Evolutionary conservation across 2,888 invertebrate genomes (phyloP).

Genomic region (Phaedon cochleariae): DNA sequence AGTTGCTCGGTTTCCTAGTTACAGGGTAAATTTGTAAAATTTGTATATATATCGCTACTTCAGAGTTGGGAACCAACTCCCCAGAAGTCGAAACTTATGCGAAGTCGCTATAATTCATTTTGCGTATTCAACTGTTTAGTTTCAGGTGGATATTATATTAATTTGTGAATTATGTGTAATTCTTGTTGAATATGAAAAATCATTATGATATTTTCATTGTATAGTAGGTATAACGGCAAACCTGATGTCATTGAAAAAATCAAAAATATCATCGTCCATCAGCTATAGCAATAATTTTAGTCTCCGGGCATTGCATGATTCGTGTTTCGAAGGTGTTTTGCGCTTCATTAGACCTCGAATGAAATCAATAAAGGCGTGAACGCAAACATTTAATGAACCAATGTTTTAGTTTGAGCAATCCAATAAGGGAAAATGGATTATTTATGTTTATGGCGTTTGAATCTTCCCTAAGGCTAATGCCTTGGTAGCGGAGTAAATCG

Average conservation of each 20-base stretch:
- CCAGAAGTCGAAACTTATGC: too few species aligned
- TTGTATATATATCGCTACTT: too few species aligned
- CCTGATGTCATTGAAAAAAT: not conserved
- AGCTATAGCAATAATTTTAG: not conserved
- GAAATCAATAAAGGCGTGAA: conserved; percentile 17
- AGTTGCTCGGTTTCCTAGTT: too few species aligned
- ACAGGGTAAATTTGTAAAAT: too few species aligned
- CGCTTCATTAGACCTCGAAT: conserved; percentile 9
- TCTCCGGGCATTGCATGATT: not conserved
- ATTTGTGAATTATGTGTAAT: too few species aligned
- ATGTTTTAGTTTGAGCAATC: conserved; percentile 11
- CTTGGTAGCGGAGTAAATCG: not conserved
- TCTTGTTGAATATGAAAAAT: too few species aligned
- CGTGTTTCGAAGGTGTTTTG: not conserved
- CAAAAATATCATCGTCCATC: not conserved
- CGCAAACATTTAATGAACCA: conserved; percentile 1
- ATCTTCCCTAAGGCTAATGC: conserved; percentile 6
- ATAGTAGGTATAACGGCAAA: not conserved
- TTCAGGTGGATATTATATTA: too few species aligned
- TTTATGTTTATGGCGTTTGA: conserved; percentile 15
- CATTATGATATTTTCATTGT: too few species aligned
- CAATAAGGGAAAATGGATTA: conserved; percentile 21
- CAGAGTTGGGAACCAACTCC: too few species aligned
- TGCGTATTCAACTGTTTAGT: too few species aligned
- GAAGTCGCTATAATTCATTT: too few species aligned